Evolutionary conservation across 2,888 invertebrate genomes (phyloP), one percentile per base, ranked within the genome.

Genomic region (Orthosia cruda): DNA sequence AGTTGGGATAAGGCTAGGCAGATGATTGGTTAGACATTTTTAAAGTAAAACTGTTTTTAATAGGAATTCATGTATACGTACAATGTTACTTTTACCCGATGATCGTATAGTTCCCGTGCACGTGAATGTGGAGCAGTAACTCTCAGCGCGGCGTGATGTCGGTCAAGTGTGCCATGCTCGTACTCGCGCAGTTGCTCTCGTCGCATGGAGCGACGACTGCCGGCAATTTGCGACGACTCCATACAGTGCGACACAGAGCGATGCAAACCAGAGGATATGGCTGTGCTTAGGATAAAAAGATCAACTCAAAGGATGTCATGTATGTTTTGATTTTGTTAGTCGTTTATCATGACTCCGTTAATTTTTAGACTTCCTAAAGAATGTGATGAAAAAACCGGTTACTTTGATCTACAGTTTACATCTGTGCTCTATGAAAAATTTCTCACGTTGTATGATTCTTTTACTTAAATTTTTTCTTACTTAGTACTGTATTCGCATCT

Each of bases 171-270:
- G 52, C 75, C 13, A 32, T n/a, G 50, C 64, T 52, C 71, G 70
- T 23, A 66, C 70, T 63, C 23, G 32, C 9, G 40, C 40, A 40
- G 55, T 26, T 26, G 57, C 69, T 77, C 50, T 65, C 11, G 32
- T 49, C 18, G 26, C 72, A 45, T n/a, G 20, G 23, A 45, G 40
- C 54, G 54, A 47, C 40, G 64, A 72, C 76, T 71, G 72, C 59
- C 61, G 59, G 77, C 74, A 75, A 85, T 77, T 77, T 61, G 67
- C 65, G 45, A 59, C 52, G 11, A 61, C 71, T 71, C 71, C n/a
- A 71, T 16, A 65, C 16, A 11, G 23, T 12, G 45, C 16, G 40
- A 55, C 18, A 9, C 20, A n/a, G 73, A 57, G n/a, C 26, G 15
- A 50, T n/a, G n/a, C 16, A 20, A 65, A 40, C 40, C 67, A 77